Conservation (phyloP, 2,113 vertebrate genomes). For the Labeo rohita region DNA sequence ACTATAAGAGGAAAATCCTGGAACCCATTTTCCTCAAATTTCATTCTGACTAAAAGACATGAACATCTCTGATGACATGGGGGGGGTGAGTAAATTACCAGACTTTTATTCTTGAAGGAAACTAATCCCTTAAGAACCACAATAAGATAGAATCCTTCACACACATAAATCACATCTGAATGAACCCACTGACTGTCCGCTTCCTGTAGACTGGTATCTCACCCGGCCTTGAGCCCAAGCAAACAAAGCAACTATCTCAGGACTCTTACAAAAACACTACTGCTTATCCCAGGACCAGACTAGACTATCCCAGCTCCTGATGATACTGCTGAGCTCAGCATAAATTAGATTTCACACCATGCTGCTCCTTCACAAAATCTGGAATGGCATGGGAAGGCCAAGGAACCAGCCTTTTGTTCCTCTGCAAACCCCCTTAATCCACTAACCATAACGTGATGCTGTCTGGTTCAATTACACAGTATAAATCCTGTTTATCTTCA, state of each 20-base stretch:
- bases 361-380: conserved; percentile 23
- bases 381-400: background rate
- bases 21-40: too few species aligned
- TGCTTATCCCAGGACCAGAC: background rate
- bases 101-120: too few species aligned
- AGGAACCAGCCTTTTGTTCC: background rate
- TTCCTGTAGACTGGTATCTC: conserved; percentile 15
- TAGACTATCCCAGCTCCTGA: background rate
- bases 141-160: background rate
- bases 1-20: too few species aligned
- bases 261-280: conserved; percentile 55
- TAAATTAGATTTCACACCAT: conserved; percentile 60
- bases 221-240: conserved; percentile 63
- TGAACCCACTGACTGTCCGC: conserved; percentile 23
- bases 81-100: too few species aligned
- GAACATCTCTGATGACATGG: too few species aligned
- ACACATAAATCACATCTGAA: background rate
- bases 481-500: background rate
- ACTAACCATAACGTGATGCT: background rate
- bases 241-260: conserved; percentile 58
- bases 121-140: background rate
- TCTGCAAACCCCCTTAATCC: background rate
- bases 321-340: conserved; percentile 66
- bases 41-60: too few species aligned
- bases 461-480: background rate